These are phyloP conservation scores for Lagorchestes hirsutus DNA, from an alignment of 2,797 vertebrate species.

Conservation along the genomic window DNA sequence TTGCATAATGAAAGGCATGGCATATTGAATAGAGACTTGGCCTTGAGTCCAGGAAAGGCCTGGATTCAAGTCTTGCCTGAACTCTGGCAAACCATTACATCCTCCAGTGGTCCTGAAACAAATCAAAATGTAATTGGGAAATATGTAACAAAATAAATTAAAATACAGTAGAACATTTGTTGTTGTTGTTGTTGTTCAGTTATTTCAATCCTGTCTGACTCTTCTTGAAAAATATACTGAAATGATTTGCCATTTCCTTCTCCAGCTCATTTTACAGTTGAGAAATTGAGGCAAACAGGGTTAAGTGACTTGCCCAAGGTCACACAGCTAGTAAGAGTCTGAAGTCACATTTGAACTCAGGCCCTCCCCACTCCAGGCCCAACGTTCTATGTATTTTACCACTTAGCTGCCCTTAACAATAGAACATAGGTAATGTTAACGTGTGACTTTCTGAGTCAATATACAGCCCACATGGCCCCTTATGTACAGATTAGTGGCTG, in stretches of 20 bases:
- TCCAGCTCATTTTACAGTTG: background rate
- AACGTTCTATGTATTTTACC: background rate
- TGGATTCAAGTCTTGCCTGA: no score
- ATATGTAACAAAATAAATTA: background rate
- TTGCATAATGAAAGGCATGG: background rate
- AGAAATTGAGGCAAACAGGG: background rate
- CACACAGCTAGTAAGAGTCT: background rate
- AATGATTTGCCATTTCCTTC: background rate
- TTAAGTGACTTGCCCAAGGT: background rate
- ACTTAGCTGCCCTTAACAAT: background rate
- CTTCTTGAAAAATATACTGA: background rate
- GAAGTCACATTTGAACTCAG: background rate
- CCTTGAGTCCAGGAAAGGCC: no score
- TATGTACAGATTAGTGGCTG: no score
- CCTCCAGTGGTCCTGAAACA: background rate
- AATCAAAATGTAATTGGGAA: background rate
- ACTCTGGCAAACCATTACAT: background rate
- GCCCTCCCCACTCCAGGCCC: background rate
- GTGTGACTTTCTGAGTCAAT: no score
- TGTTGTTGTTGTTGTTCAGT: background rate
- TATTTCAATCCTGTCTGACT: background rate
- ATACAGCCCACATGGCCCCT: no score
- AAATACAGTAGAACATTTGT: background rate
- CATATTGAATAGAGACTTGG: no score
- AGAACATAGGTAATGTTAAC: background rate